Evolutionary conservation across 2,888 invertebrate species (phyloP).

Genomic region (Leucophenga montana): DNA sequence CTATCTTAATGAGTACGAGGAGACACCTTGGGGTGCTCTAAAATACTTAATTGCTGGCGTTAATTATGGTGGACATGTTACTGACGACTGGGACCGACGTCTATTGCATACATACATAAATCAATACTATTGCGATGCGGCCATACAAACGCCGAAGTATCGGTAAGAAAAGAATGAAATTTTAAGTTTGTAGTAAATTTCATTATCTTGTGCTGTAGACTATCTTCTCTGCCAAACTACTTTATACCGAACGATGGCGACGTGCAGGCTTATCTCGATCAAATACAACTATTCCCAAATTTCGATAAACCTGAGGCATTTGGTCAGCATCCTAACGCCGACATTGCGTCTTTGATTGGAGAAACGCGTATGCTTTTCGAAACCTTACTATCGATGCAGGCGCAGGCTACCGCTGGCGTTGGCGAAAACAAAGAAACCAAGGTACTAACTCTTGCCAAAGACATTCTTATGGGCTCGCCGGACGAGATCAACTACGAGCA

Average conservation of each 20-base stretch:
- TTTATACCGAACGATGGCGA: slow-evolving; percentile 89
- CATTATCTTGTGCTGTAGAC: slow-evolving; percentile 72
- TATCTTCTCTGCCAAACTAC: slow-evolving; percentile 84
- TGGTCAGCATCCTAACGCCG: slow-evolving; percentile 65
- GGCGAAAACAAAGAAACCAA: slow-evolving; percentile 75
- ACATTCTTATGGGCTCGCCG: slow-evolving; percentile 84
- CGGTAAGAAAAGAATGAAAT: slow-evolving; percentile 45
- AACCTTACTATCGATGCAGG: slow-evolving; percentile 85
- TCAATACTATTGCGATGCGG: slow-evolving; percentile 82
- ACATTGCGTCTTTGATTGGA: slow-evolving; percentile 88
- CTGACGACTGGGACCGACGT: slow-evolving; percentile 83
- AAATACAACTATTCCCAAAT: slow-evolving; percentile 74
- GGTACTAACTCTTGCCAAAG: slow-evolving; percentile 80
- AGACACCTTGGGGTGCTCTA: slow-evolving; percentile 91
- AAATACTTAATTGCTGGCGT: slow-evolving; percentile 91
- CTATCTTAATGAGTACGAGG: slow-evolving; percentile 89
- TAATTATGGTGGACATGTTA: slow-evolving; percentile 89
- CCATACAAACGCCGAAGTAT: slow-evolving; percentile 52
- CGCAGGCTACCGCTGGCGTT: slow-evolving; percentile 76
- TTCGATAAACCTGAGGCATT: slow-evolving; percentile 82
- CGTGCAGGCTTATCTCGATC: slow-evolving; percentile 73
- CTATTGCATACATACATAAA: slow-evolving; percentile 87
- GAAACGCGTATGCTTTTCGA: slow-evolving; percentile 85
- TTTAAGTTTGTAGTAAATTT: neutral
- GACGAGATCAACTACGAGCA: slow-evolving; percentile 83